These are phyloP conservation scores for Oxystoma pomonae DNA, from an alignment of 2,888 invertebrate species.

Conservation along the genomic window DNA sequence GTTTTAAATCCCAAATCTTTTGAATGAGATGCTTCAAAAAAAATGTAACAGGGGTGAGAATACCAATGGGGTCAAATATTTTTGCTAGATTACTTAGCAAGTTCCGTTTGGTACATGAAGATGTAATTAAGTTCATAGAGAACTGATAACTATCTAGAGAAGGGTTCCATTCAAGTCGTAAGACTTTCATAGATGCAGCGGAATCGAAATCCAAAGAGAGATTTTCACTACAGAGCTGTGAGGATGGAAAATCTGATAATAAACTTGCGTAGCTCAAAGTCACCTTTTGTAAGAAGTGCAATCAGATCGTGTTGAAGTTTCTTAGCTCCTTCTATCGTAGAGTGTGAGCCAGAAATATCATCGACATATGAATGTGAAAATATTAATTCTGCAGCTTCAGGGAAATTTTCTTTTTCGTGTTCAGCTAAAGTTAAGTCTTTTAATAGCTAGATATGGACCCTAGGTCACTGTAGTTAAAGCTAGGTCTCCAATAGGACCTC, in stretches of 20 bases:
- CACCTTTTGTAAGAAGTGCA: background rate
- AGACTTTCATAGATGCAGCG: background rate
- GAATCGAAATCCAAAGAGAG: background rate
- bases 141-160: background rate
- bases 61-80: background rate
- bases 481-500: background rate
- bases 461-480: background rate
- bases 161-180: background rate
- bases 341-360: background rate
- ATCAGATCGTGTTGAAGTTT: conserved; percentile 3
- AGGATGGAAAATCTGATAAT: background rate
- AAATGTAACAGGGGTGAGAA: background rate
- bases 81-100: background rate
- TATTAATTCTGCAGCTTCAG: background rate
- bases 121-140: background rate
- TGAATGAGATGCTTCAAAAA: background rate
- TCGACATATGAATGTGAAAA: background rate
- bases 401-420: background rate
- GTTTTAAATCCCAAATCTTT: background rate
- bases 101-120: background rate
- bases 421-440: background rate
- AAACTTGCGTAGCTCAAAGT: conserved; percentile 4
- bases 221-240: background rate
- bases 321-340: background rate
- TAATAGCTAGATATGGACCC: background rate